Conservation (phyloP, 2,113 vertebrate species). For the Hemichromis elongatus region DNA sequence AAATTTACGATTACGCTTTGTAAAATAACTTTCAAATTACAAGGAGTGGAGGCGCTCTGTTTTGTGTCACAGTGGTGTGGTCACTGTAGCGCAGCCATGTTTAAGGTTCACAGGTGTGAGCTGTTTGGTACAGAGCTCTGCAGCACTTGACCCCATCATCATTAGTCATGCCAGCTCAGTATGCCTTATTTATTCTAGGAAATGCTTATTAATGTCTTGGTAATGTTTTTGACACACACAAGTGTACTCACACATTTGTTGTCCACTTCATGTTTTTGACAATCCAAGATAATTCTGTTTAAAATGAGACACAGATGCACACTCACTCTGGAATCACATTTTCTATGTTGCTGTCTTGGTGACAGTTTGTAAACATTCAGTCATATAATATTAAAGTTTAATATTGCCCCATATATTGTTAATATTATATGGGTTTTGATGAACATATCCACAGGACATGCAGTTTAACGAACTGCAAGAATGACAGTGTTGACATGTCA, state of each 20-base stretch:
- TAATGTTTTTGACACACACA: background rate
- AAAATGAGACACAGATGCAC: rapidly evolving
- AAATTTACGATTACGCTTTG: conserved; percentile 61
- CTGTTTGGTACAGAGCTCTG: conserved; percentile 36
- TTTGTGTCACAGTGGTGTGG: conserved; percentile 35
- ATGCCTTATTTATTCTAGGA: conserved; percentile 1
- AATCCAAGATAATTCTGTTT: background rate
- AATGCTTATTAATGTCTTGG: background rate
- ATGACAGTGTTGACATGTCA: background rate
- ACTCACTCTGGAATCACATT: background rate
- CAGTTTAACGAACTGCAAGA: background rate
- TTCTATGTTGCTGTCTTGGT: background rate
- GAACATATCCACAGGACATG: background rate
- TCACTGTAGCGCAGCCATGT: conserved; percentile 3
- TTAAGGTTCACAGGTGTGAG: conserved; percentile 49
- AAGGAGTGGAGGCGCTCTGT: conserved; percentile 45
- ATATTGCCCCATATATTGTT: background rate
- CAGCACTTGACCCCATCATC: conserved; percentile 42
- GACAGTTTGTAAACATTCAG: background rate
- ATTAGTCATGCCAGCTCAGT: background rate
- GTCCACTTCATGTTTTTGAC: background rate
- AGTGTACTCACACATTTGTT: background rate
- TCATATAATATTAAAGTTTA: background rate
- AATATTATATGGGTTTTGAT: rapidly evolving
- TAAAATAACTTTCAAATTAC: conserved; percentile 65